phyloP scores from a whole-genome alignment of 2,797 vertebrate genomes.

The Sebastes hubbsi region DNA sequence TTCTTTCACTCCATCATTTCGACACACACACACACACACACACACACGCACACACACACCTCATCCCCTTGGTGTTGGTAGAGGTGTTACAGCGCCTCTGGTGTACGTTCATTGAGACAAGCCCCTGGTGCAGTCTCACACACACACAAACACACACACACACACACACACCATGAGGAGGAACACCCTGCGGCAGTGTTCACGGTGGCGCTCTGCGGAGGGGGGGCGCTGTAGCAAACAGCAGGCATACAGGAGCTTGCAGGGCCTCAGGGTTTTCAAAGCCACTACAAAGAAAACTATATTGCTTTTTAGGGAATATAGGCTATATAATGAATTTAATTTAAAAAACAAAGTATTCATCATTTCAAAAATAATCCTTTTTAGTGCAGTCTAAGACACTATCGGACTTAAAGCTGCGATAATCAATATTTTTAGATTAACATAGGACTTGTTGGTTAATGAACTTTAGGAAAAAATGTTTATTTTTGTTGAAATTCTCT shows the following conservation, averaged over 20 bases:
- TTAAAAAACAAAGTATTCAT: background rate
- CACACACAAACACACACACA: background rate
- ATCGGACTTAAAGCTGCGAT: no score
- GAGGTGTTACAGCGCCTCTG: conserved; percentile 7
- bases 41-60: conserved; percentile 4
- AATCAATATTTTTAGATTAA: no score
- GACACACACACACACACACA: background rate
- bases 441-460: no score
- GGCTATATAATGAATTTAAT: background rate
- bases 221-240: conserved; percentile 7
- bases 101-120: conserved; percentile 2
- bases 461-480: no score
- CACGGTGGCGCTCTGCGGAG: background rate
- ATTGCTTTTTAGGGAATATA: background rate
- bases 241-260: background rate
- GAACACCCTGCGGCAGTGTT: conserved; percentile 17
- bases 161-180: background rate
- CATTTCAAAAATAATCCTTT: background rate
- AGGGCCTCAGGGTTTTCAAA: background rate
- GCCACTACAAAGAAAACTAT: background rate
- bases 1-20: conserved; percentile 16
- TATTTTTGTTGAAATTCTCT: no score
- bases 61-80: background rate
- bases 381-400: no score
- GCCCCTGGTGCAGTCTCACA: conserved; percentile 10